Base-by-base conservation (phyloP, 2,888 invertebrate species). In the Sphinx pinastri region DNA sequence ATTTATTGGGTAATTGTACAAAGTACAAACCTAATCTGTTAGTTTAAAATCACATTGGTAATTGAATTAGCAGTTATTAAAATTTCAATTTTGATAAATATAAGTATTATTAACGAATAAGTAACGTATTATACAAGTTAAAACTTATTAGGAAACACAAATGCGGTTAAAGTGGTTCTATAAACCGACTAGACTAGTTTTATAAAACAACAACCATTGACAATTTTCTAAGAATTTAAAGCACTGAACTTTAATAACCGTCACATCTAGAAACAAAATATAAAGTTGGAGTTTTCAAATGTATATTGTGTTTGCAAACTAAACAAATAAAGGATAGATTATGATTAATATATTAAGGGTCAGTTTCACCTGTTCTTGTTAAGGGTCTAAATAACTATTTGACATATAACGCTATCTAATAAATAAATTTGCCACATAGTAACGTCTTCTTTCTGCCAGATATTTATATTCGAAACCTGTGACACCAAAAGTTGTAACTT, bases 161-260 rank as follows among this genome's bases (percentile, higher is more conserved):
- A 57, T 70, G 70, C 51, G 52, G 57, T 58, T 52, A 59, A 67
- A 68, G 70, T 52, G 38, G 67, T 70, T 51, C 67, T 58, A 19
- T 70, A 67, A 59, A 70, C 45, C 54, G 54, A 67, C 52, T 70
- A 66, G 66, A 70, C 70, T 67, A 70, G 72, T 70, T 72, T 70
- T 72, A 52, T 69, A 67, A 51, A 38, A 67, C 31, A 19, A 47
- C 54, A 47, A 54, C 49, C 60, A 63, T 54, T 63, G 69, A 54
- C 52, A 45, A 54, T 54, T 69, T 69, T 69, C 63, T 54, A 45
- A 63, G 69, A 69, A 69, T 16, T 52, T 69, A 16, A 47, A 45
- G 54, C 19, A 57, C 19, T 57, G 68, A 68, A 68, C 45, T 47
- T 16, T 55, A 54, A 69, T 47, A 54, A 51, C 63, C 54, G 38